A percentile compares a stretch with the other conserved stretches of the same genome.
These are phyloP conservation scores for Melanotaenia boesemani DNA, from an alignment of 2,797 vertebrate species.

Conservation along the genomic window DNA sequence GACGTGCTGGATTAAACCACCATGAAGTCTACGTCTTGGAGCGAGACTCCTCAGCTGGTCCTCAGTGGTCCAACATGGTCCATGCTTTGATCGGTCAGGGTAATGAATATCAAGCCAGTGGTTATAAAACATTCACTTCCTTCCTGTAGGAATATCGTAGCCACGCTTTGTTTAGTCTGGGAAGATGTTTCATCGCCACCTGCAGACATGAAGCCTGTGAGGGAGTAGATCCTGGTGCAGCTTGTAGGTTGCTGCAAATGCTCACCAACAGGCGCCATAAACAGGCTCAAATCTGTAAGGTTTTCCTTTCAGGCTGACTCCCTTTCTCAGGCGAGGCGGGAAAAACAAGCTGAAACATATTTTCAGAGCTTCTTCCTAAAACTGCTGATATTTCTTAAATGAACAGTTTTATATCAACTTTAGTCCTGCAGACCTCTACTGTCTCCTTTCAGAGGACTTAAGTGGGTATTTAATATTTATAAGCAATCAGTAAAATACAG, in stretches of 20 bases:
- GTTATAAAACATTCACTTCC: too few species aligned
- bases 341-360: background rate
- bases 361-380: background rate
- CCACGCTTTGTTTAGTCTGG: too few species aligned
- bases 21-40: too few species aligned
- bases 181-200: too few species aligned
- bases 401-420: background rate
- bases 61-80: too few species aligned
- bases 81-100: too few species aligned
- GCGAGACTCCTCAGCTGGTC: too few species aligned
- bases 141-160: too few species aligned
- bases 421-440: slow-evolving; percentile 18
- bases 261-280: background rate
- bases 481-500: slow-evolving; percentile 27
- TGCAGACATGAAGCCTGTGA: too few species aligned
- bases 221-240: background rate
- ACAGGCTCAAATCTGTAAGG: background rate
- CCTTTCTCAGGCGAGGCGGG: background rate
- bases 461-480: slow-evolving; percentile 45
- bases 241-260: background rate
- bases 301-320: background rate
- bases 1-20: too few species aligned
- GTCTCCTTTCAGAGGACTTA: slow-evolving; percentile 27
- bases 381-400: background rate
- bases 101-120: too few species aligned